Percentiles rank a stretch among this genome's conserved stretches.
Evolutionary conservation across 2,113 vertebrate species (phyloP).

Genomic region (Myotis lucifugus): DNA sequence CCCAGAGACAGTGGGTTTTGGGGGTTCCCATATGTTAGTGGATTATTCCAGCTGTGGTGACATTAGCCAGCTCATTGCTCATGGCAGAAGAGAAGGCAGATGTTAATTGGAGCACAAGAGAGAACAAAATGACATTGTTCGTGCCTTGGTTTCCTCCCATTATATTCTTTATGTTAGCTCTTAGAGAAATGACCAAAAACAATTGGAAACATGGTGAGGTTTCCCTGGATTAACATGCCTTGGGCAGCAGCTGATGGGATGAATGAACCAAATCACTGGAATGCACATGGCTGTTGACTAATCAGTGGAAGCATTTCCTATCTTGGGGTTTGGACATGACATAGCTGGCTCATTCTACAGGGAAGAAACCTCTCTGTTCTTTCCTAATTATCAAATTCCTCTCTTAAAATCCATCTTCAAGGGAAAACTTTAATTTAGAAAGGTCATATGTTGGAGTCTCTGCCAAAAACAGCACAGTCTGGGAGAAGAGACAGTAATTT

Average conservation of each 20-base stretch:
- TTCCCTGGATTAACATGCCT: background rate
- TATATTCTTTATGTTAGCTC: background rate
- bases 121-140: background rate
- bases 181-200: background rate
- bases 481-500: background rate
- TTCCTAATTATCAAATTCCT: conserved; percentile 45
- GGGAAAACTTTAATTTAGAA: conserved; percentile 63
- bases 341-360: background rate
- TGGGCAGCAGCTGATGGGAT: background rate
- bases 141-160: background rate
- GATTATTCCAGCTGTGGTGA: background rate
- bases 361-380: background rate
- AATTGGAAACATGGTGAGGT: background rate
- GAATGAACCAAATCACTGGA: background rate
- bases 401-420: conserved; percentile 29
- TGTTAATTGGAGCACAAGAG: background rate
- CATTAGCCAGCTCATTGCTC: rapidly evolving
- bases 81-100: background rate
- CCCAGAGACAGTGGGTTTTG: background rate
- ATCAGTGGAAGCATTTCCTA: background rate
- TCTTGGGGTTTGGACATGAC: background rate
- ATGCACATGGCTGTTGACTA: rapidly evolving
- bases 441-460: background rate
- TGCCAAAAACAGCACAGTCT: conserved; percentile 34
- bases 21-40: background rate